Evolutionary conservation across 1,140 invertebrate genomes (phyloP), one percentile per base, ranked within the genome.

Genomic region (Brachystomella parvula): DNA sequence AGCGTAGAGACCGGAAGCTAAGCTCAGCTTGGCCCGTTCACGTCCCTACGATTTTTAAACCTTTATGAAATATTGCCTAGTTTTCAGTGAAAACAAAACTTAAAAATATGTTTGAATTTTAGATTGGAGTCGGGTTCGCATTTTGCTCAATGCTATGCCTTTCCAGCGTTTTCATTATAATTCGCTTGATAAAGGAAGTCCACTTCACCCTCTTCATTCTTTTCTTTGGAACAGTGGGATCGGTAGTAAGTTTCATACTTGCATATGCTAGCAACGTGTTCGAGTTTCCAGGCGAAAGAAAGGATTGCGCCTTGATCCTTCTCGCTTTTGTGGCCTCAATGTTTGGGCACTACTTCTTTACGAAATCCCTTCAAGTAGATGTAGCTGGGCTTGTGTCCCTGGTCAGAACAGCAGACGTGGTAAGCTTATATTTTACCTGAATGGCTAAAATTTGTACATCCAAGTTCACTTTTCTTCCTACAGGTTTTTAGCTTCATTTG

Each of bases 351-450:
- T 30, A 53, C 2, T 44, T n/a, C 32, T 26, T 64, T 1, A 68
- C 62, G 3, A n/a, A 64, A 2, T 61, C 61, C 2, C 32, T 68
- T 2, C 64, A 68, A 28, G 64, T 30, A n/a, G 66, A 68, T 26
- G 29, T 44, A 15, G 60, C 60, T 2, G 24, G 32, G 30, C 33
- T 47, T 2, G 60, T 63, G 9, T 28, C 60, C 6, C 60, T 62
- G 3, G 31, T 39, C 3, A 30, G 60, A 39, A 62, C 60, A 15
- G 30, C 31, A 24, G 60, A 62, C 35, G 60, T 62, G 3, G 60
- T 44, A n/a, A n/a, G n/a, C n/a, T n/a, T n/a, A n/a, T n/a, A n/a
- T n/a, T n/a, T n/a, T n/a, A n/a, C n/a, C n/a, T n/a, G n/a, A n/a
- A n/a, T n/a, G n/a, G n/a, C n/a, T n/a, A n/a, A n/a, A n/a, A n/a